These are phyloP conservation scores for Plemyria rubiginata DNA, from an alignment of 2,888 invertebrate species.

Conservation along the genomic window DNA sequence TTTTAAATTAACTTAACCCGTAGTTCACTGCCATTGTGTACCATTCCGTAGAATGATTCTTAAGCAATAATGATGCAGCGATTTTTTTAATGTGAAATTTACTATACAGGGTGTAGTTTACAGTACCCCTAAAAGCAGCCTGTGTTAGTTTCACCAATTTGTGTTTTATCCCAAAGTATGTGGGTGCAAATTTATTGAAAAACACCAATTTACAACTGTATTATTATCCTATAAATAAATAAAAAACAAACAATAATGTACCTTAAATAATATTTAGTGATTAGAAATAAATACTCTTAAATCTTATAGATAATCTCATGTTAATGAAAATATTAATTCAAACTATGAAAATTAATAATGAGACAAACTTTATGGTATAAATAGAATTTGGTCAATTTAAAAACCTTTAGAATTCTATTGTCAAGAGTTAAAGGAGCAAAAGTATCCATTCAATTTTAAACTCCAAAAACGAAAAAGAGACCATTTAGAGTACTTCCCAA, in stretches of 20 bases:
- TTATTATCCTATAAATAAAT: conserved; percentile 17
- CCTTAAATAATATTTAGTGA: conserved; percentile 23
- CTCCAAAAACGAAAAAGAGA: conserved; percentile 11
- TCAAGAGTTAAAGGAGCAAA: neutral
- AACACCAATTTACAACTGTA: conserved; percentile 15
- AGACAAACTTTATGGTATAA: neutral
- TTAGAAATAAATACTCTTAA: conserved; percentile 1
- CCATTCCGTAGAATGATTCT: conserved; percentile 39
- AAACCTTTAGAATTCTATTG: neutral
- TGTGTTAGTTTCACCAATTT: conserved; percentile 6
- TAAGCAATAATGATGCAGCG: conserved; percentile 44
- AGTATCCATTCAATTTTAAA: neutral
- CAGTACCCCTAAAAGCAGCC: neutral
- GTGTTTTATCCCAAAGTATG: conserved; percentile 14
- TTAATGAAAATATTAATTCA: neutral
- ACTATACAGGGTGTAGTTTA: conserved; percentile 9
- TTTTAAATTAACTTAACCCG: conserved; percentile 9
- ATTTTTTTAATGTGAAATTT: conserved; percentile 24
- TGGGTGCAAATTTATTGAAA: conserved; percentile 8
- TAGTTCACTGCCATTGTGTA: conserved; percentile 42
- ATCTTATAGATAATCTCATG: conserved; percentile 1
- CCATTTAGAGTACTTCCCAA: conserved; percentile 21
- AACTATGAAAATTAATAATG: neutral
- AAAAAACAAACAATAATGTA: conserved; percentile 24
- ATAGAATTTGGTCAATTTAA: conserved; percentile 11